These are phyloP conservation scores for Drosophila guanche DNA, from an alignment of 1,140 invertebrate species.

Conservation along the genomic window DNA sequence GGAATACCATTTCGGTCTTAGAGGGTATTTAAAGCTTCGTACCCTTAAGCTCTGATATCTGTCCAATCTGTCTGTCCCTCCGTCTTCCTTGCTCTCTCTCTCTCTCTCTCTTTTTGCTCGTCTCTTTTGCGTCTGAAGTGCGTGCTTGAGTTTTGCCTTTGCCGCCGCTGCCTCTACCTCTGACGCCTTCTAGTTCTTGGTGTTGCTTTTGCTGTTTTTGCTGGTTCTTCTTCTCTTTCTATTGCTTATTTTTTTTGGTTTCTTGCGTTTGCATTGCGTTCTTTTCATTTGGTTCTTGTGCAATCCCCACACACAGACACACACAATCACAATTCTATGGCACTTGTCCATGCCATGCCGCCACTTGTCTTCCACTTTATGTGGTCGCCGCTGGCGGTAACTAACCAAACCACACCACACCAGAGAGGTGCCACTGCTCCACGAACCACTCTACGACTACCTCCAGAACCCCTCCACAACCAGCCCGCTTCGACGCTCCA, in stretches of 20 bases:
- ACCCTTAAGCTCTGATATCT: not conserved
- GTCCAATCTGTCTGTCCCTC: conserved; percentile 22
- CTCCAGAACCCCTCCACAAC: conserved; percentile 7
- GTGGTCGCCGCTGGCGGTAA: conserved; percentile 60
- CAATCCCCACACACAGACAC: conserved; percentile 48
- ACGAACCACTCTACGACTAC: conserved; percentile 13
- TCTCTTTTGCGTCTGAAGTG: conserved; percentile 70
- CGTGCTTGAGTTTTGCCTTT: conserved; percentile 66
- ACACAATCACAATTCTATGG: conserved; percentile 69
- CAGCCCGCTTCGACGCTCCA: conserved; percentile 26
- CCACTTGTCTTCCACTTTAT: conserved; percentile 80
- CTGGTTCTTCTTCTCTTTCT: conserved; percentile 25
- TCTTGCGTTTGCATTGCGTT: conserved; percentile 74
- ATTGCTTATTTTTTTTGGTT: conserved; percentile 56
- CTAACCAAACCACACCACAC: conserved; percentile 42
- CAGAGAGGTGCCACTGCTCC: conserved; percentile 16
- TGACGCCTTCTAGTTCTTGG: conserved; percentile 19
- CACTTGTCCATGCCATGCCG: conserved; percentile 75
- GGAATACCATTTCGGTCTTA: no score
- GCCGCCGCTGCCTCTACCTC: conserved; percentile 21
- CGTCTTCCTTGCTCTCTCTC: conserved; percentile 1
- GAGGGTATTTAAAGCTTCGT: conserved; percentile 10
- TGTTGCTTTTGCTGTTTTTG: conserved; percentile 16
- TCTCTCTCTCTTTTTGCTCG: conserved; percentile 32
- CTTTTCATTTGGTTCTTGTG: conserved; percentile 72